A percentile compares a stretch with the other conserved stretches of the same genome.
Evolutionary conservation across 2,888 invertebrate genomes (phyloP).

Genomic region (Dorcus hopei): DNA sequence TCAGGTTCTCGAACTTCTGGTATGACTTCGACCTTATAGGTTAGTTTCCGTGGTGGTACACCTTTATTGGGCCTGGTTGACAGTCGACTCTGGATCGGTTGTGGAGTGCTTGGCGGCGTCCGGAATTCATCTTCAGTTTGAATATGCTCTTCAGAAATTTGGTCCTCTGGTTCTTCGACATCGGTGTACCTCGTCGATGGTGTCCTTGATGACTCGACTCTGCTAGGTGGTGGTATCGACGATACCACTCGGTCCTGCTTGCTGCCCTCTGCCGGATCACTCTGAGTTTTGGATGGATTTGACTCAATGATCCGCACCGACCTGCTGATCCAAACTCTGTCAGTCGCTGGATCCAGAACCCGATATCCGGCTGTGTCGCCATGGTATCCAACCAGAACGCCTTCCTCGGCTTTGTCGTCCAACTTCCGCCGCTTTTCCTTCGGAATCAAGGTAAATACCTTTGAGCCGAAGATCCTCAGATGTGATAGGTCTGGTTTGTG

Average conservation of each 20-base stretch:
- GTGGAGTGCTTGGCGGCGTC: no score
- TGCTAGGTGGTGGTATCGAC: no score
- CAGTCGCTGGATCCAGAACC: neutral
- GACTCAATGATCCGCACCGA: no score
- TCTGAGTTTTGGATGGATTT: no score
- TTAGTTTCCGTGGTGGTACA: neutral
- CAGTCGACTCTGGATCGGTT: neutral
- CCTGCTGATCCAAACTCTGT: neutral
- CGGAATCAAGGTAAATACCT: neutral
- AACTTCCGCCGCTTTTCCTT: neutral
- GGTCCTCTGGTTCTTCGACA: no score
- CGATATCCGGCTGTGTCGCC: neutral
- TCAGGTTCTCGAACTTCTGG: neutral
- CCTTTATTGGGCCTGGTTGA: neutral
- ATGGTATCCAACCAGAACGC: neutral
- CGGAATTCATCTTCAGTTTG: no score
- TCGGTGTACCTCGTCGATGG: no score
- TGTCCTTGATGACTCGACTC: no score
- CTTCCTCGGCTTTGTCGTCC: neutral
- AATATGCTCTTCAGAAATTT: no score
- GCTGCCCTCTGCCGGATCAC: neutral
- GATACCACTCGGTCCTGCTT: no score
- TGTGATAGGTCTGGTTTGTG: neutral
- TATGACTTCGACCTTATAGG: neutral
- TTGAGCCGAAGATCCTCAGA: slow-evolving; percentile 1